Conservation (phyloP, 2,113 vertebrate species). For the Dissostichus mawsoni region DNA sequence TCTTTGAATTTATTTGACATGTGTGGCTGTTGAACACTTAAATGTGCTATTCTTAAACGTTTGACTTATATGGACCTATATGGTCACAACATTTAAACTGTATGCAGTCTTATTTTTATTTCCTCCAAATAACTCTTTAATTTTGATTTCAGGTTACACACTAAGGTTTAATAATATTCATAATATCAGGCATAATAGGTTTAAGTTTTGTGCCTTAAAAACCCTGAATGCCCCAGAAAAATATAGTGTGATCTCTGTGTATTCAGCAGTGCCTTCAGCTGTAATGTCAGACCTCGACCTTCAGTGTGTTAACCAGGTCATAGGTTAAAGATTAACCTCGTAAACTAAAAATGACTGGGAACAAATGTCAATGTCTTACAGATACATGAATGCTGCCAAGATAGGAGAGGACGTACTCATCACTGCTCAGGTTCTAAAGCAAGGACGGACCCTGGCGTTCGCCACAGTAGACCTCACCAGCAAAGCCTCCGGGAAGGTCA, state of each 20-base stretch:
- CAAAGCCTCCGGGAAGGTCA: conserved; percentile 91
- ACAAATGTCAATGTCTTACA: conserved; percentile 64
- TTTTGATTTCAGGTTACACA: not conserved
- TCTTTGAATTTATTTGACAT: no score
- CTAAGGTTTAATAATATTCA: not conserved
- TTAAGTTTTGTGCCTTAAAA: not conserved
- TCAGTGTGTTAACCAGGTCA: not conserved
- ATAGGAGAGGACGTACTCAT: conserved; percentile 93
- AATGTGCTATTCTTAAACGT: no score
- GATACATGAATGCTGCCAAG: conserved; percentile 94
- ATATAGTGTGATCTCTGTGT: not conserved
- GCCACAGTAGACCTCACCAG: conserved; percentile 92
- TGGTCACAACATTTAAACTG: no score
- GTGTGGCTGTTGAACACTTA: no score
- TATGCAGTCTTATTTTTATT: not conserved
- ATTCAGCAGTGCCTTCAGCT: no score
- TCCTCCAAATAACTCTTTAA: not conserved
- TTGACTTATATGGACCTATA: no score
- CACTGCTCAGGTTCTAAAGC: conserved; percentile 93
- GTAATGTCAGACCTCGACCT: not conserved
- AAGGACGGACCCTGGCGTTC: conserved; percentile 91
- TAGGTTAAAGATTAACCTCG: not conserved
- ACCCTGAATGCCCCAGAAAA: not conserved
- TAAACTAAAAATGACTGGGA: not conserved
- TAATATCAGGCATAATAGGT: no score